Base-by-base conservation (phyloP, 2,888 invertebrate genomes). In the Drosophila planitibia region DNA sequence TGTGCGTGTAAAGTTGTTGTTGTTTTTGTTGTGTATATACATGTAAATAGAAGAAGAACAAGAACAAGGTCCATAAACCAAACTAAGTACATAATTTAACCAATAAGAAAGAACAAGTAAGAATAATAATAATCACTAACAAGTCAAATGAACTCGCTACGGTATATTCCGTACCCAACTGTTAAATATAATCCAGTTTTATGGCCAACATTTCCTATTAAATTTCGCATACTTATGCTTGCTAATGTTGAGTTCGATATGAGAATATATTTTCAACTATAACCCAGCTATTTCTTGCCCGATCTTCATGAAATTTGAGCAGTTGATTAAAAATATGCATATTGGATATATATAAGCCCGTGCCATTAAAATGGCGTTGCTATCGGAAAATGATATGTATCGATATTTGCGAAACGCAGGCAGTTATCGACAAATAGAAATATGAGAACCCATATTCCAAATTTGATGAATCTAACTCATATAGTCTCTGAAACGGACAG, bases 11-110 rank as follows among this genome's bases (percentile, higher is more conserved):
- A 35, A 65, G 61, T 81, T 70, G 66, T 59, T 47, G 63, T 55
- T 47, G 64, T 57, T 66, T 53, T 65, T 47, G 39, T 75, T 71
- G 72, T 84, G 69, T 81, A 76, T 84, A 74, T 85, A 82, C 87
- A 87, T 87, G 85, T 84, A 91, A 88, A 83, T 75, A 47, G 16
- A 47, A 41, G 41, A 37, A 90, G 53, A 79, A 71, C 33, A 81
- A 79, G 68, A 87, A 85, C 64, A 70, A 74, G 58, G 75, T 70
- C 77, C 80, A 71, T 79, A 32, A 74, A 67, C 76, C 79, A 75
- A 71, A 68, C 53, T 52, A 70, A 65, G 22, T 67, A 52, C 47
- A 30, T 35, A 4, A 54, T 41, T 61, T 22, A 51, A 65, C 51
- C 53, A 65, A 25, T n/a, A 49, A 73, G 4, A 47, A 47, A 22